phyloP scores from a whole-genome alignment of 2,888 invertebrate species.

The Criorhina ranunculi region DNA sequence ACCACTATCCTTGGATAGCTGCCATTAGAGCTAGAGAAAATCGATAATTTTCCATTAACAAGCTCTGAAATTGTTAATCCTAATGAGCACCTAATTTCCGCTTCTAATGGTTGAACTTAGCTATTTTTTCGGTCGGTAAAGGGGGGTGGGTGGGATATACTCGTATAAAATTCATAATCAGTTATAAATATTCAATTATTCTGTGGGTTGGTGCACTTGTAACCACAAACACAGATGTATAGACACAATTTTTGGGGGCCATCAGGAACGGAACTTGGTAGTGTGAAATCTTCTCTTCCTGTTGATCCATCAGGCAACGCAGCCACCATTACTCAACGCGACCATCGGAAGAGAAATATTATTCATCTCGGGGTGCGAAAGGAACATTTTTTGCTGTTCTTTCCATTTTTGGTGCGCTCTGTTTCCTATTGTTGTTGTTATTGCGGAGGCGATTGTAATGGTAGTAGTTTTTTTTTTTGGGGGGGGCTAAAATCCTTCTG shows the following conservation, averaged over 20 bases:
- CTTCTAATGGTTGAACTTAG: slow-evolving; percentile 47
- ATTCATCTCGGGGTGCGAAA: not conserved
- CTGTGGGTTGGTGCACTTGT: not conserved
- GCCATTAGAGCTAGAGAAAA: slow-evolving; percentile 62
- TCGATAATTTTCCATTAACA: slow-evolving; percentile 75
- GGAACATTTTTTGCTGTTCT: not conserved
- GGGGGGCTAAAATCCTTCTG: slow-evolving; percentile 7
- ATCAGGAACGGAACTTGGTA: not conserved
- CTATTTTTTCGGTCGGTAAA: not conserved
- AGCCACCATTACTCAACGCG: not conserved
- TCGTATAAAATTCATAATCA: slow-evolving; percentile 39
- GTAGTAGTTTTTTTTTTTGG: not conserved
- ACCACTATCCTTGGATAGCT: slow-evolving; percentile 42
- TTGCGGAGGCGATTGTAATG: not conserved
- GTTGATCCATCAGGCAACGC: slow-evolving; percentile 38
- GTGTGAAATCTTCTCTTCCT: slow-evolving; percentile 12
- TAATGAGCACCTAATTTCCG: slow-evolving; percentile 76
- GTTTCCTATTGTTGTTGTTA: not conserved
- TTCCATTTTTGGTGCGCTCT: not conserved
- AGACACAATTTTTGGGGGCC: not conserved
- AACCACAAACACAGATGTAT: not conserved
- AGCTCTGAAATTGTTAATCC: slow-evolving; percentile 66
- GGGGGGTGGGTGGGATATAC: not conserved
- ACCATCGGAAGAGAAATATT: not conserved
- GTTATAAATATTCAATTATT: slow-evolving; percentile 16